These are phyloP conservation scores for Pharmacophagus antenor DNA, from an alignment of 2,888 invertebrate species.

Conservation along the genomic window DNA sequence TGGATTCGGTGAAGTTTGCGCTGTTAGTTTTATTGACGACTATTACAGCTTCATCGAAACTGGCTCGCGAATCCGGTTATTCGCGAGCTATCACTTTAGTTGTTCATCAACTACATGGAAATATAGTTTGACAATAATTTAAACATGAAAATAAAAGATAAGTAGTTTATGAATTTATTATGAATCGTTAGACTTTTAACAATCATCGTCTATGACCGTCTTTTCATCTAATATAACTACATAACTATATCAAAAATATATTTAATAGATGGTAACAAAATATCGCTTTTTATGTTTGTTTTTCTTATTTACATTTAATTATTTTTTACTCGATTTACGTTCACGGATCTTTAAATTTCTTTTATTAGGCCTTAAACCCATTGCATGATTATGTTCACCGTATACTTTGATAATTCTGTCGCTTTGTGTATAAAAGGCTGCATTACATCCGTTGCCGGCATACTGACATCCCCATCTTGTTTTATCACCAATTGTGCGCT, in stretches of 20 bases:
- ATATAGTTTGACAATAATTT: no score
- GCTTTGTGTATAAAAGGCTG: slow-evolving; percentile 17
- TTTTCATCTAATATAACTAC: neutral
- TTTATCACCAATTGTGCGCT: neutral
- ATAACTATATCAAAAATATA: neutral
- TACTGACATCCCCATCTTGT: slow-evolving; percentile 18
- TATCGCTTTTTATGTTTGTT: neutral
- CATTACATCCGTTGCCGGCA: slow-evolving; percentile 5
- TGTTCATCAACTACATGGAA: no score
- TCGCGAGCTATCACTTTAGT: no score
- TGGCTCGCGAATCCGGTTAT: no score
- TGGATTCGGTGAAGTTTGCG: no score
- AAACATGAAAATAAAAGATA: no score
- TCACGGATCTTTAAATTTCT: neutral
- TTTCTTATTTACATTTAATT: neutral
- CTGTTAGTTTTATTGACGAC: no score
- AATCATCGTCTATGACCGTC: neutral
- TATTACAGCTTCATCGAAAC: no score
- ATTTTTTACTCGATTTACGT: neutral
- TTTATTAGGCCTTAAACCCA: slow-evolving; percentile 3
- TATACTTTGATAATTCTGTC: slow-evolving; percentile 15
- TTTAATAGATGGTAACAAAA: neutral
- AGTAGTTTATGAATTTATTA: neutral
- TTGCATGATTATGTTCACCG: slow-evolving; percentile 26
- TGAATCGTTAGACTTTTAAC: neutral